phyloP scores from a whole-genome alignment of 2,113 vertebrate genomes.

The rat (Rattus norvegicus) region GRCr8 NC_086034.1:33643501-33644000 shows the following conservation, averaged over 20 bases:
- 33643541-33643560: neutral
- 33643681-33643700: neutral
- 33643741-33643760: neutral
- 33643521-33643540: neutral
- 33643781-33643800: neutral
- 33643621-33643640: neutral
- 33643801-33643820: neutral
- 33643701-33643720: constrained; percentile 33
- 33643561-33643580: neutral
- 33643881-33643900: neutral
- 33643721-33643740: neutral
- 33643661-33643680: neutral
- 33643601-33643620: neutral
- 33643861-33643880: neutral
- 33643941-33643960: neutral
- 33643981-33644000: neutral
- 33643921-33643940: neutral
- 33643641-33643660: neutral
- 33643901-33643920: neutral
- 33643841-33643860: too few relatives aligned
- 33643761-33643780: neutral
- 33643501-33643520: neutral
- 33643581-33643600: neutral
- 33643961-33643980: too few relatives aligned
- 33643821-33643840: neutral